A percentile compares a stretch with the other conserved stretches of the same genome.
Conservation (phyloP, 2,113 vertebrate species). For the Neomonachus schauinslandi region DNA sequence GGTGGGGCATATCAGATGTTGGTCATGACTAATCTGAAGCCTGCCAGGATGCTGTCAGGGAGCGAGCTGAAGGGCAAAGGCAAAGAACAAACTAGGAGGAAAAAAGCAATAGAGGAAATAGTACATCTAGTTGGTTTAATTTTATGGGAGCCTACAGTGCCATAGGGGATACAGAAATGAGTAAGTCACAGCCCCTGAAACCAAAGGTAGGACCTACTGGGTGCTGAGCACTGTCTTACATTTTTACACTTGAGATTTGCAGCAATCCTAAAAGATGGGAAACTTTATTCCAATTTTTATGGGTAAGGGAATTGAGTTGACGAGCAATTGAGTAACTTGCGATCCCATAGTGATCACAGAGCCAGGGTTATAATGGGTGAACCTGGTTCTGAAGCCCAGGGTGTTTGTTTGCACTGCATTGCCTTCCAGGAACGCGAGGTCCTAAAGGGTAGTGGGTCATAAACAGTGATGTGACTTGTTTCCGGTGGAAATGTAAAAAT, state of each 20-base stretch:
- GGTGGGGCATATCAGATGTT: not conserved
- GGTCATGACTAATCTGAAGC: not conserved
- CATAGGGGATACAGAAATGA: not conserved
- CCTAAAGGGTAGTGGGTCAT: not conserved
- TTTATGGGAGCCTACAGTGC: not conserved
- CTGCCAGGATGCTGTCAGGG: too few relatives aligned
- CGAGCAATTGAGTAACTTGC: not conserved
- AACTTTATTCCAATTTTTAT: not conserved
- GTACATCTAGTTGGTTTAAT: not conserved
- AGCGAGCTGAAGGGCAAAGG: not conserved
- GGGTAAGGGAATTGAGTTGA: not conserved
- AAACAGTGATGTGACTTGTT: not conserved
- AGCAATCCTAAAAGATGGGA: not conserved
- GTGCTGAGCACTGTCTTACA: not conserved
- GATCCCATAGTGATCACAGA: fast-evolving
- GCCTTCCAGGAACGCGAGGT: not conserved
- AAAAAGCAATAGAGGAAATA: not conserved
- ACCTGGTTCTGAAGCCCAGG: not conserved
- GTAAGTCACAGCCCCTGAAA: not conserved
- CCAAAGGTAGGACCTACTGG: too few relatives aligned
- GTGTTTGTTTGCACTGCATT: fast-evolving
- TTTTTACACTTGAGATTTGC: not conserved
- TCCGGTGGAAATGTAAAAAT: not conserved
- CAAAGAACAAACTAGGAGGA: not conserved
- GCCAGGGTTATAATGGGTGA: not conserved